phyloP scores from a whole-genome alignment of 2,888 invertebrate species.

The Horisme vitalbata region DNA sequence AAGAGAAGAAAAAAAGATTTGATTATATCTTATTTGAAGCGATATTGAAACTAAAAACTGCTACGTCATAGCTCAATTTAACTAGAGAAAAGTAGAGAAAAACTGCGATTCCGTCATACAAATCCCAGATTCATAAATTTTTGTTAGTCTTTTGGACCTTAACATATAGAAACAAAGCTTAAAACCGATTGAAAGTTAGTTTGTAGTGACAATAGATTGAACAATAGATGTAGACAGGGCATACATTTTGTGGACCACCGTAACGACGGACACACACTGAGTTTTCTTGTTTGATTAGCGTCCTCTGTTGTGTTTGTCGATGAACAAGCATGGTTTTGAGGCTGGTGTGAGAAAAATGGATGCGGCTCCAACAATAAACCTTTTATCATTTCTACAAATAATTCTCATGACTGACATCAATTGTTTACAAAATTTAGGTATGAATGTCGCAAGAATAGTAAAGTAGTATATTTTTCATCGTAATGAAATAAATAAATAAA shows the following conservation, averaged over 20 bases:
- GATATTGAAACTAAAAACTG: not conserved
- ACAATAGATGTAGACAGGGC: conserved; percentile 44
- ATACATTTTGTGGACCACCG: conserved; percentile 61
- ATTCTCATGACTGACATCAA: too few relatives aligned
- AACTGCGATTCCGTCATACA: too few relatives aligned
- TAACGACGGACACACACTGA: conserved; percentile 57
- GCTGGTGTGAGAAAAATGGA: conserved; percentile 31
- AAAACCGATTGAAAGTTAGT: not conserved
- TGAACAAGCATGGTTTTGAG: conserved; percentile 39
- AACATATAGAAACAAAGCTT: not conserved
- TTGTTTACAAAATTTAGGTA: too few relatives aligned
- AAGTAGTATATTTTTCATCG: too few relatives aligned
- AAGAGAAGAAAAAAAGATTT: too few relatives aligned
- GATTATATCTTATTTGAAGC: too few relatives aligned
- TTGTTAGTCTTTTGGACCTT: too few relatives aligned
- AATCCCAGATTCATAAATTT: too few relatives aligned
- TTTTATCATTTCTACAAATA: too few relatives aligned
- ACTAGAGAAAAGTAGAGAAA: too few relatives aligned
- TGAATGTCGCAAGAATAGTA: too few relatives aligned
- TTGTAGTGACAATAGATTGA: conserved; percentile 17
- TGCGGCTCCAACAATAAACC: conserved; percentile 22
- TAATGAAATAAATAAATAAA: too few relatives aligned
- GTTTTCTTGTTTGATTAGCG: conserved; percentile 65
- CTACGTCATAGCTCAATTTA: not conserved
- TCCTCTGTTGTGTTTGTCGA: conserved; percentile 56